Evolutionary conservation across 2,888 invertebrate genomes (phyloP).

Genomic region (Papilio elwesi): DNA sequence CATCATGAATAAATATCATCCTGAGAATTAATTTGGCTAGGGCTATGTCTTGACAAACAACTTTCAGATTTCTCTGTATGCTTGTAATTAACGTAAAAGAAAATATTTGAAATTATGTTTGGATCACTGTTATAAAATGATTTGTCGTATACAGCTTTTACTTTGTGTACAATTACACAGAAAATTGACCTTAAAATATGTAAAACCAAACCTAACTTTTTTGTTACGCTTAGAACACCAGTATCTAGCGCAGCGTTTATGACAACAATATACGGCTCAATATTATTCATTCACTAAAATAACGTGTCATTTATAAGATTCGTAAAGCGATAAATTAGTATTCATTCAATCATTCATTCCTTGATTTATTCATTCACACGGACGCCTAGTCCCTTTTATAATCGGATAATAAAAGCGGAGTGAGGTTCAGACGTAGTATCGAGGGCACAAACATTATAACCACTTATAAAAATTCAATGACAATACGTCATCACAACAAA

Average conservation of each 20-base stretch:
- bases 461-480: conserved; percentile 12
- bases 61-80: no score
- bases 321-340: conserved; percentile 16
- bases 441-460: conserved; percentile 1
- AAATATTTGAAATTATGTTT: no score
- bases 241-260: no score
- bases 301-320: conserved; percentile 3
- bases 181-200: no score
- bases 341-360: conserved; percentile 19
- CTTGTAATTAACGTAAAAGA: no score
- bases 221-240: not conserved
- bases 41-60: no score
- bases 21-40: no score
- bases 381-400: conserved; percentile 16
- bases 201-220: not conserved
- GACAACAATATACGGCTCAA: not conserved
- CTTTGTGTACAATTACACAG: no score
- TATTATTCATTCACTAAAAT: conserved; percentile 2
- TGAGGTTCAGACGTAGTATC: conserved; percentile 9
- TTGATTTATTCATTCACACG: conserved; percentile 21
- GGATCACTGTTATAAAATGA: no score
- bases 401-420: conserved; percentile 5
- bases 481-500: conserved; percentile 8
- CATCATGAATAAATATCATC: no score
- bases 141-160: no score